A percentile compares a stretch with the other conserved stretches of the same genome.
These are phyloP conservation scores for Trichechus manatus DNA, from an alignment of 2,113 vertebrate genomes.

Conservation along the genomic window DNA sequence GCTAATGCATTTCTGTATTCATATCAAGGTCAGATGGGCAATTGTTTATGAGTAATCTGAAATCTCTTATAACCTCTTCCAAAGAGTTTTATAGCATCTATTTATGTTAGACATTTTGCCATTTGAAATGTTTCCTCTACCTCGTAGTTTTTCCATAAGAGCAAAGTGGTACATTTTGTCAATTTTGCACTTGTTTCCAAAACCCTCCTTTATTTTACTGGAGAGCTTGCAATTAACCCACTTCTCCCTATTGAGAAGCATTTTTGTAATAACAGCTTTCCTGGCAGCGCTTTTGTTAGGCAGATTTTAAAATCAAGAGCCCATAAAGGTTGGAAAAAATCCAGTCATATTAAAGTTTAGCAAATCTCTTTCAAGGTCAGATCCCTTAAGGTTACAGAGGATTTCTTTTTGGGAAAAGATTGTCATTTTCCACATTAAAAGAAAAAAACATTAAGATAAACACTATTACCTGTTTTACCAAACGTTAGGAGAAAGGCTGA, in stretches of 20 bases:
- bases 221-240: constrained; percentile 91
- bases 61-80: constrained; percentile 86
- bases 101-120: constrained; percentile 87
- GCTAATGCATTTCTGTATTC: constrained; percentile 90
- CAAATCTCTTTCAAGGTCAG: constrained; percentile 90
- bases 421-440: constrained; percentile 65
- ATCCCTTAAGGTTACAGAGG: constrained; percentile 83
- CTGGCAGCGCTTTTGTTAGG: constrained; percentile 89
- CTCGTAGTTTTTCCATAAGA: constrained; percentile 81
- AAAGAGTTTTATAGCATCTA: constrained; percentile 83
- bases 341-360: constrained; percentile 87
- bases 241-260: constrained; percentile 88
- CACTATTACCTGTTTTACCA: constrained; percentile 68
- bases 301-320: constrained; percentile 90
- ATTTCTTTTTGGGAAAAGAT: constrained; percentile 80
- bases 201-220: constrained; percentile 88
- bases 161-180: constrained; percentile 86
- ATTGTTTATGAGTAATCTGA: constrained; percentile 89
- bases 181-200: constrained; percentile 87
- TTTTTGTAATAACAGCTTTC: constrained; percentile 90
- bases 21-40: constrained; percentile 88
- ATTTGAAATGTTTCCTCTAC: constrained; percentile 86
- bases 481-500: constrained; percentile 62
- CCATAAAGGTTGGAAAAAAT: constrained; percentile 86
- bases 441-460: not conserved